phyloP scores from a whole-genome alignment of 2,888 invertebrate species.

The Leucophora obtusa region DNA sequence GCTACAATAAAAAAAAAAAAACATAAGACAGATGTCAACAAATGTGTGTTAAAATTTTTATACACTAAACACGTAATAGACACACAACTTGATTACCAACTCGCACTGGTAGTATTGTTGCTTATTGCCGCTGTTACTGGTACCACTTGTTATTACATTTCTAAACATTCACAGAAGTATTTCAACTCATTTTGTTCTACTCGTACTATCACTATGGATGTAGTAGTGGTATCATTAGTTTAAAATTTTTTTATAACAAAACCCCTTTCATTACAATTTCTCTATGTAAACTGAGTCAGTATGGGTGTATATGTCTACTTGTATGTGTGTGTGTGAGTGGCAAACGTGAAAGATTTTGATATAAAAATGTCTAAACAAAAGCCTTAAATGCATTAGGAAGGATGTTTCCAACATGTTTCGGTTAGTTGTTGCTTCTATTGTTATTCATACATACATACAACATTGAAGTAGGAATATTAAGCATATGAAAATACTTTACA shows the following conservation, averaged over 20 bases:
- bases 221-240: slow-evolving; percentile 46
- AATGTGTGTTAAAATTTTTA: slow-evolving; percentile 41
- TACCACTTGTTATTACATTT: background rate
- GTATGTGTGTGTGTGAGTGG: background rate
- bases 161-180: background rate
- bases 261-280: slow-evolving; percentile 30
- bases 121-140: slow-evolving; percentile 12
- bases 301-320: background rate
- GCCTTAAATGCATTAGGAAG: background rate
- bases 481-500: slow-evolving; percentile 60
- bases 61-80: slow-evolving; percentile 58
- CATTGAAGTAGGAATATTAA: slow-evolving; percentile 49
- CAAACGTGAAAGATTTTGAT: background rate
- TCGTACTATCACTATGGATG: background rate
- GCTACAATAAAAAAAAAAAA: background rate
- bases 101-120: background rate
- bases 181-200: background rate
- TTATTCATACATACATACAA: slow-evolving; percentile 28
- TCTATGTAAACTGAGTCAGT: too few relatives aligned
- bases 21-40: slow-evolving; percentile 50
- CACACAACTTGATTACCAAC: slow-evolving; percentile 38
- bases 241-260: slow-evolving; percentile 4
- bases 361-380: background rate
- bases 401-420: background rate
- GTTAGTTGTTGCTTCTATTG: background rate